These are phyloP conservation scores for Ceratina calcarata DNA, from an alignment of 1,140 invertebrate genomes.

Conservation along the genomic window DNA sequence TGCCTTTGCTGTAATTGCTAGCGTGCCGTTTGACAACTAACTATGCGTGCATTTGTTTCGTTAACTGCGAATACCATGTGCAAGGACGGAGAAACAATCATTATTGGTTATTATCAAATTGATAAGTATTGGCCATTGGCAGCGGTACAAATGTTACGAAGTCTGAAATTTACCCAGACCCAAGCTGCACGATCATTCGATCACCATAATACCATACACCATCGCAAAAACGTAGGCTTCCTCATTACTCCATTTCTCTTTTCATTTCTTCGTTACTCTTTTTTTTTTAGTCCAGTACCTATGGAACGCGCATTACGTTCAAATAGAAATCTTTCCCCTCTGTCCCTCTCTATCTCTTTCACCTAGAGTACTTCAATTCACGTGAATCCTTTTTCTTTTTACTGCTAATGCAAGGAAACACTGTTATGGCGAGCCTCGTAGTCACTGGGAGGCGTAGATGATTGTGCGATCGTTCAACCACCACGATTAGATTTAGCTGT, in stretches of 20 bases:
- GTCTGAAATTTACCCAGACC: conserved; percentile 36
- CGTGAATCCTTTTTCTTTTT: conserved; percentile 24
- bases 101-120: no score
- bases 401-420: conserved; percentile 25
- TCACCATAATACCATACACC: conserved; percentile 28
- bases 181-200: conserved; percentile 31
- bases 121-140: neutral
- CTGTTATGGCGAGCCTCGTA: conserved; percentile 35
- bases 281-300: neutral
- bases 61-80: neutral
- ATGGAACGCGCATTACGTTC: neutral
- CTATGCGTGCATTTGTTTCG: no score
- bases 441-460: conserved; percentile 28
- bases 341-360: neutral
- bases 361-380: conserved; percentile 1
- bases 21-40: no score
- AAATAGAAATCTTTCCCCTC: neutral
- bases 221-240: conserved; percentile 48
- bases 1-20: no score
- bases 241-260: conserved; percentile 28
- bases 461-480: conserved; percentile 33
- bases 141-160: neutral
- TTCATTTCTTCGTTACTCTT: neutral
- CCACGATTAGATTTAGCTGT: conserved; percentile 22
- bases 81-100: neutral